Evolutionary conservation across 2,113 vertebrate genomes (phyloP).

Genomic region (Bubo bubo): DNA sequence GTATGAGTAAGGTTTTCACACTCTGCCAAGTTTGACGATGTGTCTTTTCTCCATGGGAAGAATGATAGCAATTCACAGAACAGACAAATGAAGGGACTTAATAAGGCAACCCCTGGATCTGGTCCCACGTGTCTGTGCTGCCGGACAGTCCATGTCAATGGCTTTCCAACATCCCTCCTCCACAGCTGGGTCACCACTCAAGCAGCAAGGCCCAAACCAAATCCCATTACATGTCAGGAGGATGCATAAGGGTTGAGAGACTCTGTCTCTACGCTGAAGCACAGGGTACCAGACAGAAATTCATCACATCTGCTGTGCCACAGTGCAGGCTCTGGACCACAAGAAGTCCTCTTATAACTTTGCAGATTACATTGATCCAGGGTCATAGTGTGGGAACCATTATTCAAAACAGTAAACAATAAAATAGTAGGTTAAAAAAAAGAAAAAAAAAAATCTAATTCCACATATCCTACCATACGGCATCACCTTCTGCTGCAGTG

Average conservation of each 20-base stretch:
- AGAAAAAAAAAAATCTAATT: background rate
- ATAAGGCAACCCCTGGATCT: background rate
- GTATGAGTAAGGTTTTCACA: background rate
- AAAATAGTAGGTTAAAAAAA: background rate
- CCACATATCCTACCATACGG: background rate
- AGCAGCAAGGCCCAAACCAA: background rate
- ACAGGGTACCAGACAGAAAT: background rate
- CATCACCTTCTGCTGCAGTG: background rate
- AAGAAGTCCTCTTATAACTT: background rate
- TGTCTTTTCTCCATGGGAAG: background rate
- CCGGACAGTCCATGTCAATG: fast-evolving
- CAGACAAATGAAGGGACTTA: background rate
- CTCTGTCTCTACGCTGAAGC: background rate
- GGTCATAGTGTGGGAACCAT: background rate
- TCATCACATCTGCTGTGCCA: fast-evolving
- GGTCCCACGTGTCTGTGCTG: fast-evolving
- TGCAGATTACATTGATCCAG: background rate
- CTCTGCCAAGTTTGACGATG: background rate
- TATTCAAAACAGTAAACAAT: background rate
- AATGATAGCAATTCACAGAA: background rate
- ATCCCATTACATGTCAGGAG: background rate
- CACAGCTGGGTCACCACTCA: background rate
- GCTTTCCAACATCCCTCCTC: background rate
- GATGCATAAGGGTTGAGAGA: background rate
- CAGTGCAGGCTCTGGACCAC: background rate